Conservation (phyloP, 1,140 invertebrate genomes). For the Drosophila pseudoobscura region DNA sequence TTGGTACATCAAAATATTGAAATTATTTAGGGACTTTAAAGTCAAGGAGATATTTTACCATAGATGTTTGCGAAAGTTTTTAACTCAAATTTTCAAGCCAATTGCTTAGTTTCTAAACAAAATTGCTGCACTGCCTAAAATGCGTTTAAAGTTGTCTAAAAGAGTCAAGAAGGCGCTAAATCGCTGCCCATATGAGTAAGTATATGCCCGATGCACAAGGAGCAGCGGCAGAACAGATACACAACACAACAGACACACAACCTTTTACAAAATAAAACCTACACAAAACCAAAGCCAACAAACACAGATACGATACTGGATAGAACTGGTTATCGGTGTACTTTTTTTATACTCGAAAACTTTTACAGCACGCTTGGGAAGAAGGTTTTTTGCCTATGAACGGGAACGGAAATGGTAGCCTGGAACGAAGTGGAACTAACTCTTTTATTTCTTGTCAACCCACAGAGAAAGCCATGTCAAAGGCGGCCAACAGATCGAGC, state of each 20-base stretch:
- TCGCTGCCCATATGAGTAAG: conserved; percentile 64
- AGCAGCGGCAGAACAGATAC: conserved; percentile 16
- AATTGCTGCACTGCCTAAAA: conserved; percentile 70
- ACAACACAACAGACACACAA: conserved; percentile 17
- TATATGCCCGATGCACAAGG: conserved; percentile 57
- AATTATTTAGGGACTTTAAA: not conserved
- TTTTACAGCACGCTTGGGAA: conserved; percentile 80
- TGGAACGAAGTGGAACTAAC: conserved; percentile 32
- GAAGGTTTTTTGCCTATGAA: conserved; percentile 59
- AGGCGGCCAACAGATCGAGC: conserved; percentile 84
- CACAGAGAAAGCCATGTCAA: conserved; percentile 89
- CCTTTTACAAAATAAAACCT: conserved; percentile 21
- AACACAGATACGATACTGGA: conserved; percentile 25
- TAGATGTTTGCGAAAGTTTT: conserved; percentile 28
- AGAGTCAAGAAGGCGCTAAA: conserved; percentile 56
- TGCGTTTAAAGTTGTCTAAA: conserved; percentile 37
- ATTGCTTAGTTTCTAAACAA: conserved; percentile 47
- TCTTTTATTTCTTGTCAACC: conserved; percentile 47
- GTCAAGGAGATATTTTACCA: not conserved
- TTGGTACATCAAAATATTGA: not conserved
- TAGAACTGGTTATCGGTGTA: conserved; percentile 59
- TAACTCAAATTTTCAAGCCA: conserved; percentile 28
- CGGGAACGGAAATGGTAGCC: conserved; percentile 10
- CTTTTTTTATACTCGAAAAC: conserved; percentile 40
- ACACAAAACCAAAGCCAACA: conserved; percentile 29